Evolutionary conservation across 2,113 vertebrate genomes (phyloP).

Genomic region (Fulica atra): DNA sequence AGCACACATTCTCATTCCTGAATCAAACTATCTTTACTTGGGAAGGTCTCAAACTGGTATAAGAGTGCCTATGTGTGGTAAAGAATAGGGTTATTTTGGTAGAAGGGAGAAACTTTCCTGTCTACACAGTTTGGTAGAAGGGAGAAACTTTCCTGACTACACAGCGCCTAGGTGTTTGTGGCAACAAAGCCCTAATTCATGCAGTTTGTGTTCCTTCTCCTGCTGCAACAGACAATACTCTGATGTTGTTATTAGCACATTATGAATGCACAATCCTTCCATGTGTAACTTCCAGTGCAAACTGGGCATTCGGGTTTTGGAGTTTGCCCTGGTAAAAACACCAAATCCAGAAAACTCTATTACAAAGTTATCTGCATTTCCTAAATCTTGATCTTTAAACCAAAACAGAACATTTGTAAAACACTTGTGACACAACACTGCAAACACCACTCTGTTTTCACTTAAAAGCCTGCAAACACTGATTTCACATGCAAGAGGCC

Average conservation of each 20-base stretch:
- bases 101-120: background rate
- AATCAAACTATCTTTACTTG: background rate
- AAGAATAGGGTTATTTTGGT: background rate
- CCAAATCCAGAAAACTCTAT: background rate
- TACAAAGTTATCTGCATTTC: background rate
- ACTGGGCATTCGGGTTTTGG: background rate
- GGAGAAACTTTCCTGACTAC: background rate
- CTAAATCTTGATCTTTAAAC: background rate
- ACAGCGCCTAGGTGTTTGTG: constrained; percentile 23
- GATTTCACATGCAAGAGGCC: background rate
- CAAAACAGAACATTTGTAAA: background rate
- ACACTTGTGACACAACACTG: background rate
- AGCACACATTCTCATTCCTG: background rate
- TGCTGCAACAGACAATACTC: constrained; percentile 13
- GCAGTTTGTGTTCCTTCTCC: background rate
- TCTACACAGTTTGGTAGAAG: background rate
- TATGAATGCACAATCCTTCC: background rate
- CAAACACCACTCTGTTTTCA: constrained; percentile 1
- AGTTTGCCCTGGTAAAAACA: background rate
- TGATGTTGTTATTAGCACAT: background rate
- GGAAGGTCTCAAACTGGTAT: background rate
- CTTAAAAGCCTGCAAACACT: background rate
- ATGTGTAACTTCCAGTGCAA: background rate
- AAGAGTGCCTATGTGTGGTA: background rate
- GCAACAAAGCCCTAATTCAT: constrained; percentile 52